phyloP scores from a whole-genome alignment of 2,888 invertebrate species.

The Heteromurus nitidus region DNA sequence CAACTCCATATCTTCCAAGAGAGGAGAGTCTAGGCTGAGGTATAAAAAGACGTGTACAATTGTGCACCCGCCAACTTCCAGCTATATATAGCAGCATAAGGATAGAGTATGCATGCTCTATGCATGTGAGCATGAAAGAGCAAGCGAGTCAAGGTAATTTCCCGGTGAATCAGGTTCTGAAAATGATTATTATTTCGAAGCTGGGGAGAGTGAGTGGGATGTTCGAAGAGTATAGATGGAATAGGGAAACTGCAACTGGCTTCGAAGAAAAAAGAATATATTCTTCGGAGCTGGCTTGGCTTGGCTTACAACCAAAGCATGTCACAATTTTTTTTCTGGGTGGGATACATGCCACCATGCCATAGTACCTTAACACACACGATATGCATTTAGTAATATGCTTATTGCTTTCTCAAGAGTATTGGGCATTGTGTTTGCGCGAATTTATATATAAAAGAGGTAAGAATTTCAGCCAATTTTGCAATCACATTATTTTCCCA shows the following conservation, averaged over 20 bases:
- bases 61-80: no score
- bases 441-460: no score
- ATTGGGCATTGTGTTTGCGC: no score
- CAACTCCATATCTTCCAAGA: background rate
- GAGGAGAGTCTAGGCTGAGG: background rate
- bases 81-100: no score
- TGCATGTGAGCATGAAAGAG: background rate
- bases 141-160: conserved; percentile 41
- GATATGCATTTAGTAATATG: no score
- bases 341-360: background rate
- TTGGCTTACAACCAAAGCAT: background rate
- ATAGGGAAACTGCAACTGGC: background rate
- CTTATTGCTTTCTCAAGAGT: no score
- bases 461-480: conserved; percentile 15
- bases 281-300: background rate
- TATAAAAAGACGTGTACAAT: no score
- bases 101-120: background rate
- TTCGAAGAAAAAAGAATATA: background rate
- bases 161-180: conserved; percentile 32
- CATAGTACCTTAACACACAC: no score
- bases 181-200: conserved; percentile 45
- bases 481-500: conserved; percentile 20
- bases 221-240: conserved; percentile 17
- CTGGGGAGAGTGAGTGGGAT: background rate
- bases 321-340: background rate